Percentiles rank a stretch among this genome's conserved stretches.
Conservation (phyloP, 2,113 vertebrate species). For the Oenanthe oenanthe region DNA sequence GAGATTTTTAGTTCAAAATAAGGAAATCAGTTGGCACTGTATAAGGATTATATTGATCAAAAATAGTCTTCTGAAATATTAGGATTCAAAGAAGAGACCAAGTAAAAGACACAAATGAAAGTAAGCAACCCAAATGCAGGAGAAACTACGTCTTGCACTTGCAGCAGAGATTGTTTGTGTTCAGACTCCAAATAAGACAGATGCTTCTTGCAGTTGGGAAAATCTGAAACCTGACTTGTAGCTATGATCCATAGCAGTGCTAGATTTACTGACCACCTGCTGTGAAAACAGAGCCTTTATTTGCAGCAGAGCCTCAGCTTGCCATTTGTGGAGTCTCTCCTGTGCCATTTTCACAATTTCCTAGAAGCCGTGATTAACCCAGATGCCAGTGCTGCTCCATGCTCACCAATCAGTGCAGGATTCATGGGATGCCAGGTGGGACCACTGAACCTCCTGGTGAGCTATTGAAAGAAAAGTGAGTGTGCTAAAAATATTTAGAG, state of each 20-base stretch:
- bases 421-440: slow-evolving; percentile 16
- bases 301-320: background rate
- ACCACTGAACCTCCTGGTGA: slow-evolving; percentile 14
- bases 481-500: slow-evolving; percentile 55
- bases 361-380: background rate
- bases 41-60: slow-evolving; percentile 16
- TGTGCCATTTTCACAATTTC: slow-evolving; percentile 1
- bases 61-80: slow-evolving; percentile 26
- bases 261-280: background rate
- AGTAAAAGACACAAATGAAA: background rate
- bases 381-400: background rate
- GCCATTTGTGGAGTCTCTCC: background rate
- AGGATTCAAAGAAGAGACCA: background rate
- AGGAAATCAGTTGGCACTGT: background rate
- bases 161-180: background rate
- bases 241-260: background rate
- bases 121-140: background rate
- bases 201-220: background rate
- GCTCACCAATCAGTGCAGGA: slow-evolving; percentile 8
- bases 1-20: slow-evolving; percentile 32
- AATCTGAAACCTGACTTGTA: background rate
- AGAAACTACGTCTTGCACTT: background rate
- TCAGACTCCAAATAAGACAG: background rate
- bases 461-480: slow-evolving; percentile 21
- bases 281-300: background rate